Evolutionary conservation across 64 coral and sea anemone genomes (phyloP).

Genomic region (Stichodactyla helianthus): DNA sequence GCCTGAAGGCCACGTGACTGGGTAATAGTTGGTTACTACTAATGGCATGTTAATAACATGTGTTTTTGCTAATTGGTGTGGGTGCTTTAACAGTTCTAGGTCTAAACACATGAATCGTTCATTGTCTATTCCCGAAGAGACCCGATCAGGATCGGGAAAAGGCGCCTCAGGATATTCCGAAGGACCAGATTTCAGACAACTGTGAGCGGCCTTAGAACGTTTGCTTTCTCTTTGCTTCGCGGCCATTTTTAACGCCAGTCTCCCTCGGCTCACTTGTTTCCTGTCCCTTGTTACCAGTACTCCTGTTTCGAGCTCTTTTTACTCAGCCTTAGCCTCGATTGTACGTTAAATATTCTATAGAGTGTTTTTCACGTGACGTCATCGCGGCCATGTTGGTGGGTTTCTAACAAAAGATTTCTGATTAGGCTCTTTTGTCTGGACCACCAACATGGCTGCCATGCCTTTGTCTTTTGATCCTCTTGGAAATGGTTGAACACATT

Average conservation of each 20-base stretch:
- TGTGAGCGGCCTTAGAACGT: conserved; percentile 11
- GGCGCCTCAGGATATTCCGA: conserved; percentile 17
- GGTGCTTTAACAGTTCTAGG: conserved; percentile 23
- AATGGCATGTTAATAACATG: neutral
- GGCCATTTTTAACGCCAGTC: neutral
- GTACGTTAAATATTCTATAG: too few relatives aligned
- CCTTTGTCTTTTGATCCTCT: too few relatives aligned
- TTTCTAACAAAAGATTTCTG: too few relatives aligned
- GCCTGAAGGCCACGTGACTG: neutral
- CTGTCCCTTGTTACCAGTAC: neutral
- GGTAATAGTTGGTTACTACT: neutral
- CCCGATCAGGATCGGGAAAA: conserved; percentile 4
- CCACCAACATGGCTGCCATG: too few relatives aligned
- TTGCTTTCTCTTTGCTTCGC: neutral
- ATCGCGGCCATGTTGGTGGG: too few relatives aligned
- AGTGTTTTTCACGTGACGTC: too few relatives aligned
- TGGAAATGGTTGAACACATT: too few relatives aligned
- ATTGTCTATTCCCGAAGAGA: conserved; percentile 26
- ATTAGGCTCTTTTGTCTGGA: too few relatives aligned
- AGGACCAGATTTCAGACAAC: conserved; percentile 19
- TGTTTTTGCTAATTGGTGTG: conserved; percentile 2
- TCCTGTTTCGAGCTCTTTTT: too few relatives aligned
- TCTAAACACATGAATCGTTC: conserved; percentile 33
- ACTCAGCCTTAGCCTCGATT: too few relatives aligned
- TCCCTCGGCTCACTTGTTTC: neutral